Evolutionary conservation across 2,888 invertebrate species (phyloP).

Genomic region (Octodonta nipae): DNA sequence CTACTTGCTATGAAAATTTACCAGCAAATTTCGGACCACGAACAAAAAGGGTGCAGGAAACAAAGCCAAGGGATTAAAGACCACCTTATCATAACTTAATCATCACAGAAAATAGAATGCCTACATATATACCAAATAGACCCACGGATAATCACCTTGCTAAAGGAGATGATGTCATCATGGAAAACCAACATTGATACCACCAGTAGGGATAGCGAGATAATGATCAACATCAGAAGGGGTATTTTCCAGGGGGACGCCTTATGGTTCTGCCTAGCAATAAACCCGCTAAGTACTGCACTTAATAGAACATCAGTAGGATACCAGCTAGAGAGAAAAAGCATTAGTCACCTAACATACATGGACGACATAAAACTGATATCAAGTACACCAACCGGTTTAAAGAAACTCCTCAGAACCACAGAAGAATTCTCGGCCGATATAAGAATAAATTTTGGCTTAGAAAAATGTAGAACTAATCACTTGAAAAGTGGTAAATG

Average conservation of each 20-base stretch:
- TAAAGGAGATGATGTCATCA: neutral
- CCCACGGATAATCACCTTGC: neutral
- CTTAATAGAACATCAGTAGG: neutral
- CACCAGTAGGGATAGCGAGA: neutral
- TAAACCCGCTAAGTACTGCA: neutral
- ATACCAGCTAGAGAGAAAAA: neutral
- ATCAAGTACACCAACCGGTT: neutral
- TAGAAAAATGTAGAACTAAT: conserved; percentile 1
- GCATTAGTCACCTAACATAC: conserved; percentile 1
- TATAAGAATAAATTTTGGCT: conserved; percentile 1
- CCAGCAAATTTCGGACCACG: neutral
- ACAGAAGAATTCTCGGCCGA: neutral
- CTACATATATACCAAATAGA: conserved; percentile 1
- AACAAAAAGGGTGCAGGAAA: neutral
- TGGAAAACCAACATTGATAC: neutral
- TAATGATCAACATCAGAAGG: neutral
- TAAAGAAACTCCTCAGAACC: neutral
- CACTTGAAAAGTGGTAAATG: conserved; percentile 1
- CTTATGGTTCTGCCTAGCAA: neutral
- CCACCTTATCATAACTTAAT: neutral
- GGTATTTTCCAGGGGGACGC: neutral
- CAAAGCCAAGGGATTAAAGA: neutral
- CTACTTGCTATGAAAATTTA: neutral
- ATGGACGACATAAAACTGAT: conserved; percentile 1
- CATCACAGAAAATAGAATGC: neutral